Conservation (phyloP, 2,888 invertebrate genomes). For the Amphipoea oculea region DNA sequence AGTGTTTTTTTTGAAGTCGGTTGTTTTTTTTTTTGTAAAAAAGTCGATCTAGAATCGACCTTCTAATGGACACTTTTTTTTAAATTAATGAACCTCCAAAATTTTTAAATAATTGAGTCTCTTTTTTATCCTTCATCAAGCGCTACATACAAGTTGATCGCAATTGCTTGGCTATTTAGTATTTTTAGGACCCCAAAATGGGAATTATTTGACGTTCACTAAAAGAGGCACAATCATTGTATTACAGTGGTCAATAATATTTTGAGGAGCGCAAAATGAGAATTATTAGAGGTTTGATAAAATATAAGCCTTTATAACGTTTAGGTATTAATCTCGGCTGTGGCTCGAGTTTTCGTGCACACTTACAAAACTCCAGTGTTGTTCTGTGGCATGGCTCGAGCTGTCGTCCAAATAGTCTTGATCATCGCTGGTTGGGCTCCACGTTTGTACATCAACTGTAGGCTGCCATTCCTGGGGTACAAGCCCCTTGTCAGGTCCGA, state of each 20-base stretch:
- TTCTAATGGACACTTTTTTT: too few species aligned
- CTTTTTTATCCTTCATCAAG: too few species aligned
- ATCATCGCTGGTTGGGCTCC: not conserved
- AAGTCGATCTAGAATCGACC: too few species aligned
- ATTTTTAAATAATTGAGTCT: too few species aligned
- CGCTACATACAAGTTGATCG: too few species aligned
- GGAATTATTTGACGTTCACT: not conserved
- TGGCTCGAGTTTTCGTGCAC: not conserved
- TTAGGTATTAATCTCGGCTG: not conserved
- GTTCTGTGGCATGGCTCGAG: not conserved
- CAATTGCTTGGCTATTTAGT: not conserved
- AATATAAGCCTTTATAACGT: not conserved
- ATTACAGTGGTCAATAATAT: not conserved
- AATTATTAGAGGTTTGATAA: not conserved
- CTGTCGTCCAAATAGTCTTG: not conserved
- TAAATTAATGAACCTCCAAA: too few species aligned
- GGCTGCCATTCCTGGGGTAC: not conserved
- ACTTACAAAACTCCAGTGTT: slow-evolving; percentile 31
- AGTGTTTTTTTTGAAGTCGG: too few species aligned
- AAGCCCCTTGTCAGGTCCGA: too few species aligned
- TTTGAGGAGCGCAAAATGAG: not conserved
- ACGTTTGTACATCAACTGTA: fast-evolving
- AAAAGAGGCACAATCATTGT: not conserved
- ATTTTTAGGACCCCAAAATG: too few species aligned
- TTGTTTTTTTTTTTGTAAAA: too few species aligned